Conservation (phyloP, 1,140 invertebrate genomes). For the Drosophila ercepeae region DNA sequence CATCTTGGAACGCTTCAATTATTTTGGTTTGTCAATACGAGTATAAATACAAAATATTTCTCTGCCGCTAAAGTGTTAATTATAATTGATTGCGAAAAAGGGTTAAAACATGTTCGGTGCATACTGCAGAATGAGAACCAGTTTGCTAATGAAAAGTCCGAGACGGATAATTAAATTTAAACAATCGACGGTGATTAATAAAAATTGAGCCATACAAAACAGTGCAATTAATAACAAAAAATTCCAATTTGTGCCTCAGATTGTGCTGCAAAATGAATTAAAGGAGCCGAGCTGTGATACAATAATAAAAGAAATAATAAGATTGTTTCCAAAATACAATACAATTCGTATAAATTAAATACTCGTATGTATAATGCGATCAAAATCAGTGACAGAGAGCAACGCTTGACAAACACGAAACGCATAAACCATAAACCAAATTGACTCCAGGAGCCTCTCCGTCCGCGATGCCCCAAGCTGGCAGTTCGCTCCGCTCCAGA, state of each 20-base stretch:
- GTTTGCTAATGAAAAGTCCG: conserved; percentile 41
- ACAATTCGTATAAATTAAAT: background rate
- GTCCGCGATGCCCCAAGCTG: conserved; percentile 38
- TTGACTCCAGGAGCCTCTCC: background rate
- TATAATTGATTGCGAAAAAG: conserved; percentile 39
- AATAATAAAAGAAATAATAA: background rate
- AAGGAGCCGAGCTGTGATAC: conserved; percentile 24
- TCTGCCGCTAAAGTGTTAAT: conserved; percentile 20
- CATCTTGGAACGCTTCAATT: conserved; percentile 29
- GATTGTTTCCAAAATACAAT: conserved; percentile 6
- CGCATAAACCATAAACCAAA: background rate
- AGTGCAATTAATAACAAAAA: conserved; percentile 47
- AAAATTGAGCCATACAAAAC: conserved; percentile 44
- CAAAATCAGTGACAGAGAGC: conserved; percentile 43
- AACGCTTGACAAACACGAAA: conserved; percentile 43
- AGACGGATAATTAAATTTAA: conserved; percentile 38
- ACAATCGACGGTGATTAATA: conserved; percentile 45
- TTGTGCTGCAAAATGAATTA: conserved; percentile 46
- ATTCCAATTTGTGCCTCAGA: conserved; percentile 36
- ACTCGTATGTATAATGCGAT: conserved; percentile 44
- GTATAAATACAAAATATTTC: conserved; percentile 7
- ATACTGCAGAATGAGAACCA: conserved; percentile 14
- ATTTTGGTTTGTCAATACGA: conserved; percentile 18
- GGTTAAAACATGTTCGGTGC: conserved; percentile 17
- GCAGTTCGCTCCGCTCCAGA: conserved; percentile 6